Percentiles rank a stretch among this genome's conserved stretches.
These are phyloP conservation scores for Orthonevra nobilis DNA, from an alignment of 2,888 invertebrate genomes.

Conservation along the genomic window DNA sequence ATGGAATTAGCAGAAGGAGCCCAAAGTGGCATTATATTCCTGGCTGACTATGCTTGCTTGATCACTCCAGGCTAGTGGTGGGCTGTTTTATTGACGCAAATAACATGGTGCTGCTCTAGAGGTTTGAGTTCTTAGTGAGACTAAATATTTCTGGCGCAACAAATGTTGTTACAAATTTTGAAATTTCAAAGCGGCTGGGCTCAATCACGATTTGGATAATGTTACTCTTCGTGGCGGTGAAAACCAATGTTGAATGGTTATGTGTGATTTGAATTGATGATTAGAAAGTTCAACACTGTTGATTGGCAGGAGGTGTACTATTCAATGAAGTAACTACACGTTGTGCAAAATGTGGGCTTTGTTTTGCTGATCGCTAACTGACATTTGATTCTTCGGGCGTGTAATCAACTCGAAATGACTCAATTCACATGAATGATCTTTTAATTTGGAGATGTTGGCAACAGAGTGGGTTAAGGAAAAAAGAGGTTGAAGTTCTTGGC, in stretches of 20 bases:
- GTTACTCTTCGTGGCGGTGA: background rate
- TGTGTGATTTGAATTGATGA: constrained; percentile 23
- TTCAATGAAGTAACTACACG: background rate
- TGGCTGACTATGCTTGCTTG: background rate
- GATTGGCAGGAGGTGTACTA: constrained; percentile 10
- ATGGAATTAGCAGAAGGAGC: background rate
- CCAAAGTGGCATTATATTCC: constrained; percentile 2
- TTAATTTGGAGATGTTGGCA: too few species aligned
- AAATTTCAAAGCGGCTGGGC: constrained; percentile 13
- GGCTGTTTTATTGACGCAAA: constrained; percentile 52
- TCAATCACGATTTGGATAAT: constrained; percentile 22
- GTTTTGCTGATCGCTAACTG: too few species aligned
- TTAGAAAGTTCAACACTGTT: constrained; percentile 32
- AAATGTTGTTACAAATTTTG: constrained; percentile 52
- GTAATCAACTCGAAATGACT: too few species aligned
- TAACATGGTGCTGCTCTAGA: constrained; percentile 48
- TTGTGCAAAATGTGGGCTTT: too few species aligned
- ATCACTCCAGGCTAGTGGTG: constrained; percentile 13
- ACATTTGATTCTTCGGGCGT: too few species aligned
- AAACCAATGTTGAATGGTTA: constrained; percentile 3
- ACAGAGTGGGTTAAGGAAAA: too few species aligned
- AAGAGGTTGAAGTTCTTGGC: too few species aligned
- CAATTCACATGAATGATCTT: too few species aligned
- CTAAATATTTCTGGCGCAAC: too few species aligned
- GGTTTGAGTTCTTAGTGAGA: too few species aligned